Evolutionary conservation across 2,888 invertebrate genomes (phyloP).

Genomic region (Poecilus cupreus): DNA sequence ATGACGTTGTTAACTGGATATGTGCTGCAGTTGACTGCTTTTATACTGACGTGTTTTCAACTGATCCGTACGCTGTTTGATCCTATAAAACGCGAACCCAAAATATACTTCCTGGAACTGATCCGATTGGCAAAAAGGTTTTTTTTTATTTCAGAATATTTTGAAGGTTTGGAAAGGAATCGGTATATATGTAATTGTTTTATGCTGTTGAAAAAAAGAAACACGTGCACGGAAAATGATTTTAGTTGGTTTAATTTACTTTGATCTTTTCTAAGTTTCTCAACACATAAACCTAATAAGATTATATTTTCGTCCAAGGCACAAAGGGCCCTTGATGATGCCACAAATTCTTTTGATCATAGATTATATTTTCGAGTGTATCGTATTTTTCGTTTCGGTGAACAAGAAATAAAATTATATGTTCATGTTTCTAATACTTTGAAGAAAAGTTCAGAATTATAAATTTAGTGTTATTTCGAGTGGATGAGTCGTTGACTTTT

Average conservation of each 20-base stretch:
- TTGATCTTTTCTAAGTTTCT: background rate
- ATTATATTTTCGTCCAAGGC: background rate
- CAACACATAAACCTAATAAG: background rate
- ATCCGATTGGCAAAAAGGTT: background rate
- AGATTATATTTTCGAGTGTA: background rate
- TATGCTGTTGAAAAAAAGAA: too few species aligned
- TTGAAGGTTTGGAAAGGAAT: too few species aligned
- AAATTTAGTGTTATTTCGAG: too few species aligned
- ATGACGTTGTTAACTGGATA: constrained; percentile 35
- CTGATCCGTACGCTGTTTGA: background rate
- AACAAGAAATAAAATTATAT: background rate
- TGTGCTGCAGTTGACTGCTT: constrained; percentile 36
- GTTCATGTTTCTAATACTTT: background rate
- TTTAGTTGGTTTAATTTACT: background rate
- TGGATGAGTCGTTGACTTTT: too few species aligned
- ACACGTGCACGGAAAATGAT: background rate
- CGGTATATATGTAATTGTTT: background rate
- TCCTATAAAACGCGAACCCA: constrained; percentile 2
- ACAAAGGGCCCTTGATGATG: constrained; percentile 15
- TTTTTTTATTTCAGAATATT: background rate
- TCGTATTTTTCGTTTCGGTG: background rate
- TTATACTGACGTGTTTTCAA: background rate
- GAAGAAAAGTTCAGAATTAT: too few species aligned
- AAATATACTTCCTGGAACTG: constrained; percentile 19
- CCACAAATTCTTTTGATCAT: constrained; percentile 24